These are phyloP conservation scores for Idaea biselata DNA, from an alignment of 2,888 invertebrate genomes.

Conservation along the genomic window DNA sequence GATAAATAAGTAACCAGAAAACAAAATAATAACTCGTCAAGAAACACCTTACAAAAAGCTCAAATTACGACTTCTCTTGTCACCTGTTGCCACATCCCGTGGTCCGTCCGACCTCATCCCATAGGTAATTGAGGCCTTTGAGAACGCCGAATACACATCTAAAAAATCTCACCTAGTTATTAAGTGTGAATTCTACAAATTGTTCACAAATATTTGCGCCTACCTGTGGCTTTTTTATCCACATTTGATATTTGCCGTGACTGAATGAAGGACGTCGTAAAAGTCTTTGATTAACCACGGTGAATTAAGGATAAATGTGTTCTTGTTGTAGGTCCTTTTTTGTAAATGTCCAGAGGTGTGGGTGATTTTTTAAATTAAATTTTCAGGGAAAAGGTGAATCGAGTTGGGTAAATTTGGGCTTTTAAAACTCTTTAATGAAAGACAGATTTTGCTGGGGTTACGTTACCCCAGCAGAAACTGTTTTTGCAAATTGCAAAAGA, in stretches of 20 bases:
- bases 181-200: conserved; percentile 79
- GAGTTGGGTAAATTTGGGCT: too few species aligned
- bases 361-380: conserved; percentile 13
- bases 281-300: conserved; percentile 60
- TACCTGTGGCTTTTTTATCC: conserved; percentile 70
- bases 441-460: too few species aligned
- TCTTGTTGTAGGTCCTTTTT: conserved; percentile 9
- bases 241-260: conserved; percentile 68
- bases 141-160: conserved; percentile 47
- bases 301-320: conserved; percentile 47
- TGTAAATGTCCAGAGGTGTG: conserved; percentile 13
- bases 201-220: conserved; percentile 80
- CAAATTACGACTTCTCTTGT: conserved; percentile 36
- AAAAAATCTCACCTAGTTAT: conserved; percentile 68
- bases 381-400: neutral
- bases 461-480: too few species aligned
- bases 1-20: neutral
- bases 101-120: conserved; percentile 65
- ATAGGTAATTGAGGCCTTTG: conserved; percentile 62
- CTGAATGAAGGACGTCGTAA: conserved; percentile 65
- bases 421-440: too few species aligned
- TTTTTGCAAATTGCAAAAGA: too few species aligned
- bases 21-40: neutral
- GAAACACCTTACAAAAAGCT: neutral
- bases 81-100: conserved; percentile 62